Evolutionary conservation across 2,888 invertebrate genomes (phyloP).

Genomic region (Ormyrus thymus): DNA sequence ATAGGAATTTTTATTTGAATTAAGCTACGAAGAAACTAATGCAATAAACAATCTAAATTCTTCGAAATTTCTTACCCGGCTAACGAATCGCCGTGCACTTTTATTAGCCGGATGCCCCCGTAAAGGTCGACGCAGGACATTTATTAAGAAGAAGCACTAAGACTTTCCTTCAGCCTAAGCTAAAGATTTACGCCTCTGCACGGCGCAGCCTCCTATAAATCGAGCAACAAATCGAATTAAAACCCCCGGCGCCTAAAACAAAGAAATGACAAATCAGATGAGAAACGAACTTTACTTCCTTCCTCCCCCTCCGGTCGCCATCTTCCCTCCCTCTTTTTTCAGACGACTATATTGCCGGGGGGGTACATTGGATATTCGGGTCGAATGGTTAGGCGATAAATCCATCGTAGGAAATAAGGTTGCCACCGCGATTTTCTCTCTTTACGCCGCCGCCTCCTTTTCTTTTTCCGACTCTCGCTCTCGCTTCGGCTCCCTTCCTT

Average conservation of each 20-base stretch:
- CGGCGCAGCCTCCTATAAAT: slow-evolving; percentile 34
- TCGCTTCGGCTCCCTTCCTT: slow-evolving; percentile 40
- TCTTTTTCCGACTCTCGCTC: slow-evolving; percentile 22
- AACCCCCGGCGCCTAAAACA: slow-evolving; percentile 19
- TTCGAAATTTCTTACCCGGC: too few relatives aligned
- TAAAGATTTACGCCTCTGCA: slow-evolving; percentile 38
- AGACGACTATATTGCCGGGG: slow-evolving; percentile 5
- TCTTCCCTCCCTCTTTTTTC: not conserved
- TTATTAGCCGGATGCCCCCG: slow-evolving; percentile 17
- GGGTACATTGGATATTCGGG: slow-evolving; percentile 58
- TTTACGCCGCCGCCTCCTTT: slow-evolving; percentile 14
- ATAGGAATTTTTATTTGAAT: too few relatives aligned
- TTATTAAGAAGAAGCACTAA: slow-evolving; percentile 33
- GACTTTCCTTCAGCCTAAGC: slow-evolving; percentile 32
- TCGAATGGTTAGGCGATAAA: slow-evolving; percentile 59
- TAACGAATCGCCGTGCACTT: slow-evolving; percentile 23
- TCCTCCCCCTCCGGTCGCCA: not conserved
- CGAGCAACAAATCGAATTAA: slow-evolving; percentile 45
- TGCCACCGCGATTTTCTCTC: slow-evolving; percentile 57
- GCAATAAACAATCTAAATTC: too few relatives aligned
- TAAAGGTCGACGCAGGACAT: slow-evolving; percentile 10
- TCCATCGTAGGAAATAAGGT: slow-evolving; percentile 60
- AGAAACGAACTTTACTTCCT: slow-evolving; percentile 1
- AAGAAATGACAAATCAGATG: slow-evolving; percentile 38
- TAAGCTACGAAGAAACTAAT: too few relatives aligned